Evolutionary conservation across 2,797 vertebrate genomes (phyloP).

Genomic region (Lepidocolaptes lacrymiger): DNA sequence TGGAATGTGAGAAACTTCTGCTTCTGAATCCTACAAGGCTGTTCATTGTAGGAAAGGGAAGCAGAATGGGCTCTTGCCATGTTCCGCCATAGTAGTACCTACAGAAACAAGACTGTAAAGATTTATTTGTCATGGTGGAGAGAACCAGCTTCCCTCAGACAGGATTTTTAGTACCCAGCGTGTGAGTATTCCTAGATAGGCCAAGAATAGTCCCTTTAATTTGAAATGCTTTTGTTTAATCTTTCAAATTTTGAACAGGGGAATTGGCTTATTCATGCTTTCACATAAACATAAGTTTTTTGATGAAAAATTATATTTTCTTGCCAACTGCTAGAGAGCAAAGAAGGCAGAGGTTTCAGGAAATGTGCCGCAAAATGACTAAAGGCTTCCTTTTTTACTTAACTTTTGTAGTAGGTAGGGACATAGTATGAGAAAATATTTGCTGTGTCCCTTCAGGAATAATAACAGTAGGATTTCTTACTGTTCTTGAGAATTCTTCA

Average conservation of each 20-base stretch:
- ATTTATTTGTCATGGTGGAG: accelerated
- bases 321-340: background rate
- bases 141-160: background rate
- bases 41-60: background rate
- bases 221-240: background rate
- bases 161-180: background rate
- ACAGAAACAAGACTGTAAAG: background rate
- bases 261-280: background rate
- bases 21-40: background rate
- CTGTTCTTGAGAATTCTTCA: background rate
- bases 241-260: background rate
- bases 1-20: background rate
- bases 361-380: background rate
- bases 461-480: background rate
- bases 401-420: background rate
- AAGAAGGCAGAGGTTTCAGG: background rate
- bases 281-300: background rate
- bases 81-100: background rate
- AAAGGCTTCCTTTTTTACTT: background rate
- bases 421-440: background rate
- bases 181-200: background rate
- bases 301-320: background rate
- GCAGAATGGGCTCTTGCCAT: background rate
- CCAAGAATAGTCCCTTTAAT: background rate
- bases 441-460: background rate